These are phyloP conservation scores for Atherinosoma microstoma DNA, from an alignment of 2,797 vertebrate genomes.

Conservation along the genomic window DNA sequence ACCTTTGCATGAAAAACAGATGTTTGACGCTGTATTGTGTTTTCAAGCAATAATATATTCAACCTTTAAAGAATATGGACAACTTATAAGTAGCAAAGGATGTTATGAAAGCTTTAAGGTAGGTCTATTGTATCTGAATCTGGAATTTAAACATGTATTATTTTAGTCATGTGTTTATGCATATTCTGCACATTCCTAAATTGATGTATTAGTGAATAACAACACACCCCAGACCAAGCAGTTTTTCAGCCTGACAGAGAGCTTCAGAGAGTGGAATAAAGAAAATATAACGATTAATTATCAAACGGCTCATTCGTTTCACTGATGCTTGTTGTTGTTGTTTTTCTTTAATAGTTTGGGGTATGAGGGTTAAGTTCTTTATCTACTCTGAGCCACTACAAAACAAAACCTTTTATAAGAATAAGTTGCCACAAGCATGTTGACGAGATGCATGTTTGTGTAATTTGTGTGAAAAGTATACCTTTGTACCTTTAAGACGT, in stretches of 20 bases:
- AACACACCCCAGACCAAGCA: too few species aligned
- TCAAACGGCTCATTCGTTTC: not conserved
- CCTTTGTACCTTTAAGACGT: conserved; percentile 27
- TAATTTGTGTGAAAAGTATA: not conserved
- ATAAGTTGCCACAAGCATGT: conserved; percentile 17
- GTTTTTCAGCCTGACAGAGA: too few species aligned
- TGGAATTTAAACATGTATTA: too few species aligned
- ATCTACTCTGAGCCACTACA: conserved; percentile 5
- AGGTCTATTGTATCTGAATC: not conserved
- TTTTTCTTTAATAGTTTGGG: not conserved
- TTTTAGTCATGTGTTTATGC: too few species aligned
- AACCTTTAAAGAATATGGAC: too few species aligned
- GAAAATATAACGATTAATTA: too few species aligned
- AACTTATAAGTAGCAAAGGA: too few species aligned
- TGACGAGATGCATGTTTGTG: conserved; percentile 20
- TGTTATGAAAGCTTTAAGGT: too few species aligned
- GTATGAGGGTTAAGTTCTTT: not conserved
- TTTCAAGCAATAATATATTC: too few species aligned
- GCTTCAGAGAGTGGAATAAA: too few species aligned
- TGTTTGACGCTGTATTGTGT: too few species aligned
- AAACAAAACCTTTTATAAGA: conserved; percentile 13
- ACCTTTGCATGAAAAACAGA: too few species aligned
- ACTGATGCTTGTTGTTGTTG: not conserved
- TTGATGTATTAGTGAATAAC: not conserved
- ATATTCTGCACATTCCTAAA: not conserved